These are phyloP conservation scores for Oncopeltus fasciatus DNA, from an alignment of 1,140 invertebrate genomes.

Conservation along the genomic window DNA sequence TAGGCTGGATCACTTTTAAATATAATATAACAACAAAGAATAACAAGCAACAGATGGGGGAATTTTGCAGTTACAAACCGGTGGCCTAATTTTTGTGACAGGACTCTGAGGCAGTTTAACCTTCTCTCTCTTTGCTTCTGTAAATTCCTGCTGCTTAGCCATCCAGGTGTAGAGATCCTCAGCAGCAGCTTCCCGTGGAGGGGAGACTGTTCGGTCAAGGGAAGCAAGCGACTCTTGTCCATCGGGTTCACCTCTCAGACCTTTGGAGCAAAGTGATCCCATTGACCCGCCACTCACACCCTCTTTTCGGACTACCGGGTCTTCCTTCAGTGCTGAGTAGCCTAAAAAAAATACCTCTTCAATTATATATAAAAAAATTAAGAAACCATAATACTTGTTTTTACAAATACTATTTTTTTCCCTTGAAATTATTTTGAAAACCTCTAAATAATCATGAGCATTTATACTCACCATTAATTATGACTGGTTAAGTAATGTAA, in stretches of 20 bases:
- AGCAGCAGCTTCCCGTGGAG: slow-evolving; percentile 31
- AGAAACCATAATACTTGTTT: too few species aligned
- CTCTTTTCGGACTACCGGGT: slow-evolving; percentile 25
- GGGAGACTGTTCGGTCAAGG: slow-evolving; percentile 27
- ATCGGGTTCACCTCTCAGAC: slow-evolving; percentile 28
- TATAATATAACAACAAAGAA: too few species aligned
- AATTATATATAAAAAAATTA: too few species aligned
- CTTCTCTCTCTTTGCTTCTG: slow-evolving; percentile 28
- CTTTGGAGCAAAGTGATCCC: slow-evolving; percentile 35
- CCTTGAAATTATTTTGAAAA: too few species aligned
- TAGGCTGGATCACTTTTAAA: too few species aligned
- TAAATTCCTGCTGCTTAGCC: slow-evolving; percentile 72
- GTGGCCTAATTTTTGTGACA: slow-evolving; percentile 27
- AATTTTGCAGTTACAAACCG: slow-evolving; percentile 18
- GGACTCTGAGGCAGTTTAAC: slow-evolving; percentile 8
- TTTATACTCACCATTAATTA: too few species aligned
- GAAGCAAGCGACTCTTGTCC: slow-evolving; percentile 34
- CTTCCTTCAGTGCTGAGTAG: slow-evolving; percentile 59
- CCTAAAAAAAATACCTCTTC: too few species aligned
- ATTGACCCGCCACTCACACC: background rate
- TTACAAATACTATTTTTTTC: too few species aligned
- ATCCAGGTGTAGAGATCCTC: slow-evolving; percentile 91
- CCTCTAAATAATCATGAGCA: too few species aligned
- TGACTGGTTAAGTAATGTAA: too few species aligned
- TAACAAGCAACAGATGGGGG: too few species aligned